These are phyloP conservation scores for Ciona savignyi DNA, from an alignment of 23 tunicate genomes.

Conservation along the genomic window DNA sequence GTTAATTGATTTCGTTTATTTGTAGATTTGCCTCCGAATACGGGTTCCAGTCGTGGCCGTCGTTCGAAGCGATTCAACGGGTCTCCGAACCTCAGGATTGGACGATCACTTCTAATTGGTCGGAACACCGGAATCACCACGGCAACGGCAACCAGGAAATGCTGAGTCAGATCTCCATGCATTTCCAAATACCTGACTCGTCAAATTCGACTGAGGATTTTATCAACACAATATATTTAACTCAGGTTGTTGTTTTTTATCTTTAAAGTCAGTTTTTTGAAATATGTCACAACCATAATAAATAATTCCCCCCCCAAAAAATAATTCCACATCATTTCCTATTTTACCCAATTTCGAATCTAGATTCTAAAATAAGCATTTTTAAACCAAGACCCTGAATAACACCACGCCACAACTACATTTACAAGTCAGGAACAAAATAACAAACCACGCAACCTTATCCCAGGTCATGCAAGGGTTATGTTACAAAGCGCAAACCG, in stretches of 20 bases:
- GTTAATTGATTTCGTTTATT: too few species aligned
- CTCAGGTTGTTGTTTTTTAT: slow-evolving; percentile 56
- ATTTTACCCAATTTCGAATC: too few species aligned
- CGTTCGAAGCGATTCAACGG: slow-evolving; percentile 48
- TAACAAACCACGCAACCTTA: too few species aligned
- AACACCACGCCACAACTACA: too few species aligned
- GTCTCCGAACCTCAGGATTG: slow-evolving; percentile 43
- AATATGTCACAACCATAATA: too few species aligned
- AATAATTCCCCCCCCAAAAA: too few species aligned
- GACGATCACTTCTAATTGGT: slow-evolving; percentile 62
- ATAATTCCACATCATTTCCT: too few species aligned
- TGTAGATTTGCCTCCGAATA: slow-evolving; percentile 88
- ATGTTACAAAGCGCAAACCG: slow-evolving; percentile 81
- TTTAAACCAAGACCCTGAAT: too few species aligned
- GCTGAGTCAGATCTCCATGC: slow-evolving; percentile 45
- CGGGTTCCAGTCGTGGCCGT: slow-evolving; percentile 93
- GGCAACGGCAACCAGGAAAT: slow-evolving; percentile 63
- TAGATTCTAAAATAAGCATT: too few species aligned
- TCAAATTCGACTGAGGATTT: slow-evolving; percentile 21
- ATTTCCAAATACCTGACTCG: slow-evolving; percentile 39
- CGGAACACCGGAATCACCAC: slow-evolving; percentile 82
- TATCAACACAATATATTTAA: slow-evolving; percentile 38
- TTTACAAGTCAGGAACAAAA: too few species aligned
- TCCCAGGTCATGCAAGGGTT: slow-evolving; percentile 83
- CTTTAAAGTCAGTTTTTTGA: too few species aligned